Evolutionary conservation across 2,888 invertebrate genomes (phyloP).

Genomic region (Liodrosophila aerea): DNA sequence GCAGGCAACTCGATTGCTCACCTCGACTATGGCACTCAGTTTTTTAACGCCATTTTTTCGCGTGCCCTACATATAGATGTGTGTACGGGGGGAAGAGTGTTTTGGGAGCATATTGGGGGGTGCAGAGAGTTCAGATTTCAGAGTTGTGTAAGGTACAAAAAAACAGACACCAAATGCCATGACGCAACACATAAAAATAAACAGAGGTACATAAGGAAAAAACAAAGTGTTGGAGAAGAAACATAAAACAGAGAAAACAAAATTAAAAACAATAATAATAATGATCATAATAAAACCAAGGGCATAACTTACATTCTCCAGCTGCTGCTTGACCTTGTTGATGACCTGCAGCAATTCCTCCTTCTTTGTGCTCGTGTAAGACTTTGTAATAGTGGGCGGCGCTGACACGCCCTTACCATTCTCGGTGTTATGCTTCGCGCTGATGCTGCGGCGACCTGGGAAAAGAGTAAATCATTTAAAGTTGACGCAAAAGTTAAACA

Average conservation of each 20-base stretch:
- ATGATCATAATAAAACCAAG: neutral
- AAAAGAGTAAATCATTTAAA: neutral
- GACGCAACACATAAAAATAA: slow-evolving; percentile 54
- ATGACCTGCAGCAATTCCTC: slow-evolving; percentile 92
- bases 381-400: slow-evolving; percentile 82
- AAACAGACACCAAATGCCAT: slow-evolving; percentile 60
- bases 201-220: slow-evolving; percentile 10
- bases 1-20: slow-evolving; percentile 73
- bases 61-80: slow-evolving; percentile 78
- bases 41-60: slow-evolving; percentile 80
- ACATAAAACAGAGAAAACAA: slow-evolving; percentile 35
- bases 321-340: slow-evolving; percentile 91
- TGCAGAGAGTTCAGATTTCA: slow-evolving; percentile 27
- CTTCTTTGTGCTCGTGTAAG: slow-evolving; percentile 82
- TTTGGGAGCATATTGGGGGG: neutral
- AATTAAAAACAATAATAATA: slow-evolving; percentile 7
- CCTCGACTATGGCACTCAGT: slow-evolving; percentile 81
- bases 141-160: slow-evolving; percentile 29
- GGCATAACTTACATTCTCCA: slow-evolving; percentile 91
- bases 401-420: slow-evolving; percentile 73
- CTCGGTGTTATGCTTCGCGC: slow-evolving; percentile 84
- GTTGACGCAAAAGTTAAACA: too few species aligned
- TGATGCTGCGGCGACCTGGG: slow-evolving; percentile 85
- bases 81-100: slow-evolving; percentile 16
- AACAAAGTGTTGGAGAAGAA: slow-evolving; percentile 2